A percentile compares a stretch with the other conserved stretches of the same genome.
These are phyloP conservation scores for Odontocolon sp. DNA, from an alignment of 2,888 invertebrate species.

Conservation along the genomic window DNA sequence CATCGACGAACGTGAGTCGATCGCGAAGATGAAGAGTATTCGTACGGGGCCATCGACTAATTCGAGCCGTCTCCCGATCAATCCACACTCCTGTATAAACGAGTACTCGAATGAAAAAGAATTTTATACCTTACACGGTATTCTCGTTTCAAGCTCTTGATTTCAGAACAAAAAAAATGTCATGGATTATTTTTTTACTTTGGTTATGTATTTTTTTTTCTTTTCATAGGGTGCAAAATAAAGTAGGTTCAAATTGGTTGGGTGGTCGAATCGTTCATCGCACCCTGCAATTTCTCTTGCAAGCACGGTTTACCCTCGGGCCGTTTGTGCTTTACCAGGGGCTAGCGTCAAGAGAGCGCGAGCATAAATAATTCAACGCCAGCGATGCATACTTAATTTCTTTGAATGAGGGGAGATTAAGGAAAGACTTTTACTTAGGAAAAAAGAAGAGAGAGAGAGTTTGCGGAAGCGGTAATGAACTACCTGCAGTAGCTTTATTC, in stretches of 20 bases:
- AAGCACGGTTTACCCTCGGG: slow-evolving; percentile 38
- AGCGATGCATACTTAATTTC: slow-evolving; percentile 64
- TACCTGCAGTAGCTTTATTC: slow-evolving; percentile 48
- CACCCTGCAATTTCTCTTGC: slow-evolving; percentile 17
- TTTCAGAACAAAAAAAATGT: no score
- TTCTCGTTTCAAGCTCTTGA: not conserved
- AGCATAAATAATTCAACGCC: slow-evolving; percentile 64
- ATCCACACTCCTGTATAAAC: no score
- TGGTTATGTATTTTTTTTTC: not conserved
- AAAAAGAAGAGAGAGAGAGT: slow-evolving; percentile 6
- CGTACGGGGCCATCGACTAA: no score
- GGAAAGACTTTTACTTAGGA: slow-evolving; percentile 60
- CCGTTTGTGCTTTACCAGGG: not conserved
- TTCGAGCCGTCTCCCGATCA: no score
- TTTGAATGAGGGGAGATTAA: slow-evolving; percentile 57
- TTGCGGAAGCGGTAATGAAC: slow-evolving; percentile 47
- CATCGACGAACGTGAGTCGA: slow-evolving; percentile 64
- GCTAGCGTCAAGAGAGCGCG: slow-evolving; percentile 14
- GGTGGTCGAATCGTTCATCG: slow-evolving; percentile 37
- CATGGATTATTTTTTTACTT: not conserved
- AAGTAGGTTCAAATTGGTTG: slow-evolving; percentile 34
- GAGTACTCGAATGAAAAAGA: no score
- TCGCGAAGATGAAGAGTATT: no score
- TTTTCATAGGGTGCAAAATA: slow-evolving; percentile 14
- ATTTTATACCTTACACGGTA: no score